Conservation (phyloP, 2,797 vertebrate genomes). For the Aselliscus stoliczkanus region DNA sequence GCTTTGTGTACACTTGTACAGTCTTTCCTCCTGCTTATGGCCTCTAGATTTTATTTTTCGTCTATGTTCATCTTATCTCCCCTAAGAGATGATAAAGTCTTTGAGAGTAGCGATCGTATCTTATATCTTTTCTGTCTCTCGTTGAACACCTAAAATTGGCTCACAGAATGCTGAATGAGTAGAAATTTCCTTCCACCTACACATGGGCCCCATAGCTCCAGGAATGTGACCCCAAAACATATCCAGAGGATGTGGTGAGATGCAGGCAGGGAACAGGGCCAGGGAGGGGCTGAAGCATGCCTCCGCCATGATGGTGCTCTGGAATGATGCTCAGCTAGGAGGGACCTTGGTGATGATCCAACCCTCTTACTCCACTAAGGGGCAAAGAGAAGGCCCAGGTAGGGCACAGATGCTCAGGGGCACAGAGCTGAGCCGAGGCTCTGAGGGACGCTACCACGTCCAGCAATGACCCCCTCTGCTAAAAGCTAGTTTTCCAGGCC, state of each 20-base stretch:
- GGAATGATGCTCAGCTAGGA: background rate
- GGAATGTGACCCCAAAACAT: background rate
- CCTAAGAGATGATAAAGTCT: background rate
- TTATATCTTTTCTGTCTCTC: background rate
- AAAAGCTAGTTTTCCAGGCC: background rate
- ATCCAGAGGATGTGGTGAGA: background rate
- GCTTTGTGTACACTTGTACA: accelerated
- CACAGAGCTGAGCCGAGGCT: background rate
- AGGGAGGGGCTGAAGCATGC: background rate
- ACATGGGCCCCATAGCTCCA: background rate
- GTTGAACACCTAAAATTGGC: background rate
- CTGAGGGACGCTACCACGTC: background rate
- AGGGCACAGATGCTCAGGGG: background rate
- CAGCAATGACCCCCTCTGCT: background rate
- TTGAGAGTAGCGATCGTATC: background rate
- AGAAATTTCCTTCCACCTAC: background rate
- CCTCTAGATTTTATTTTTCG: background rate
- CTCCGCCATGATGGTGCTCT: background rate
- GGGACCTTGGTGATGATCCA: background rate
- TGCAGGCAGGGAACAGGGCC: background rate
- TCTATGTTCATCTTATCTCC: background rate
- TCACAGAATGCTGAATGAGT: background rate
- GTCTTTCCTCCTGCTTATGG: background rate
- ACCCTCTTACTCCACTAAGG: background rate
- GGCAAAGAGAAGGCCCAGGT: background rate